Base-by-base conservation (phyloP, 2,113 vertebrate species). In the Muscicapa adusta region DNA sequence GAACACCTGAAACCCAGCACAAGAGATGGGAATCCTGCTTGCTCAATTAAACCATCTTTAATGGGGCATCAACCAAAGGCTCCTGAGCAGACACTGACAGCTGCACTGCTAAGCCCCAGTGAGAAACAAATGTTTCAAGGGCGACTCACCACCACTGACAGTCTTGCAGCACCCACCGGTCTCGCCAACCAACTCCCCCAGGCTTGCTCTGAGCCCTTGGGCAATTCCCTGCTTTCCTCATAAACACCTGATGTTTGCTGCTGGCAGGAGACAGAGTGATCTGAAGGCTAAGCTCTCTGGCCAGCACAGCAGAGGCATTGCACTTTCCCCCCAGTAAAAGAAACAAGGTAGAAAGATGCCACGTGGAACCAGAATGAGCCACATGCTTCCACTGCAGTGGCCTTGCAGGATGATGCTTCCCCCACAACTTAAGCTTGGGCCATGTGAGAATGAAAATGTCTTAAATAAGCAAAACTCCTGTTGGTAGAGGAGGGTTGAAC, bases 61-160 rank as follows among this genome's bases (percentile, higher is more conserved):
- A 38, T 1, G 9, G 72, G n/a, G 15, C 12, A 5, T 12, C 79
- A 83, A 82, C 67, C 89, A 50, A 90, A 91, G 58, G 50, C 68
- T 86, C 58, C 23, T 1, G 2, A 83, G 79, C 34, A 86, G 86
- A 68, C 82, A 34, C 0, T 1, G 3, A 47, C 65, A 74, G 51
- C 77, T 36, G 60, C 5, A 2, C 17, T 90, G 71, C 79, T 72
- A 80, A 93, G 79, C 45, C 67, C 62, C 62, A 53, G 51, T 10
- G 61, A 94, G 91, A 78, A 93, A 81, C 65, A 45, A 85, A 82
- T 38, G 40, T 58, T 85, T 68, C 8, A 10, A 40, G 28, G 36
- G 84, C 60, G n/a, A 93, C 90, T 96, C 87, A 56, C 85, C 88
- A 65, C 14, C 40, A 20, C 68, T 12, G 15, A 80, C 77, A 66